Conservation (phyloP, 2,797 vertebrate species). For the Neostethus bicornis region DNA sequence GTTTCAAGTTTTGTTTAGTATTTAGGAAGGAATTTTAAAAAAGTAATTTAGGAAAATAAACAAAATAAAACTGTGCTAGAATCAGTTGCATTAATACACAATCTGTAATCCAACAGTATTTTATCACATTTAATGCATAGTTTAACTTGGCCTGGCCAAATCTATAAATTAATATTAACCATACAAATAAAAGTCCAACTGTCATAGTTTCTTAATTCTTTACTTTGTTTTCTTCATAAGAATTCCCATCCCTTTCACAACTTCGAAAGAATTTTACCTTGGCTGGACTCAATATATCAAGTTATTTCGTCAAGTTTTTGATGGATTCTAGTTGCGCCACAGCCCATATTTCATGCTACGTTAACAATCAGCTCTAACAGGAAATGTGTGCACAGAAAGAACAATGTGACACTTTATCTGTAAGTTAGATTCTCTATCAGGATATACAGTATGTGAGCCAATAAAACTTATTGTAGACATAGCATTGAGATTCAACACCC, state of each 20-base stretch:
- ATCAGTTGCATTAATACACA: too few relatives aligned
- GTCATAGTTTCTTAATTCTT: not conserved
- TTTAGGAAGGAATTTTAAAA: too few relatives aligned
- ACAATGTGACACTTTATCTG: slow-evolving; percentile 31
- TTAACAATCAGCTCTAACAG: not conserved
- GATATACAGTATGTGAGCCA: slow-evolving; percentile 21
- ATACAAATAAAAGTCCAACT: not conserved
- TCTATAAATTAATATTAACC: not conserved
- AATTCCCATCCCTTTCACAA: not conserved
- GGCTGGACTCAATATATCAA: not conserved
- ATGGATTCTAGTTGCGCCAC: not conserved
- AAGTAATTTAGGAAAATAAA: too few relatives aligned
- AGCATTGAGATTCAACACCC: slow-evolving; percentile 46
- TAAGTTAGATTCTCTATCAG: slow-evolving; percentile 6
- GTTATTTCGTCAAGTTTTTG: not conserved
- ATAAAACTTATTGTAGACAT: slow-evolving; percentile 37
- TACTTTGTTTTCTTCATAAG: not conserved
- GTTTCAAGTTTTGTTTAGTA: too few relatives aligned
- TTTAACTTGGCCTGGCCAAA: not conserved
- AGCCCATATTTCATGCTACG: not conserved
- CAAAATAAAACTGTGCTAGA: too few relatives aligned
- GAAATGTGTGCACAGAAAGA: slow-evolving; percentile 2
- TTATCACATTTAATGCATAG: too few relatives aligned
- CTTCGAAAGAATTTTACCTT: not conserved
- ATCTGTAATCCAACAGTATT: too few relatives aligned